Percentiles rank a stretch among this genome's conserved stretches.
Conservation (phyloP, 1,140 invertebrate species). For the Apis cerana region DNA sequence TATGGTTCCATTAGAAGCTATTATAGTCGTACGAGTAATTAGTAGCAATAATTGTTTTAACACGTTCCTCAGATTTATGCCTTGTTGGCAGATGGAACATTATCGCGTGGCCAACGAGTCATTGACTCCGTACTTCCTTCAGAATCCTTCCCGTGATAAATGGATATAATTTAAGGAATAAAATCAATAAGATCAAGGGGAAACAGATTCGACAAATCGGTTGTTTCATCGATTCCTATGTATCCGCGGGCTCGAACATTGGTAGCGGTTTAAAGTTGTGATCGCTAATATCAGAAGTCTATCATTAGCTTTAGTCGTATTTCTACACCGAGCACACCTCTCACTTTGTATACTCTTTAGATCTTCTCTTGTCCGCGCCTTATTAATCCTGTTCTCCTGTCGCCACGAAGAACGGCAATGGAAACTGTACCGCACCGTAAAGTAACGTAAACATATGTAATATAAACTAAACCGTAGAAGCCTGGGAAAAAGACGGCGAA, state of each 20-base stretch:
- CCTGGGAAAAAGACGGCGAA: conserved; percentile 60
- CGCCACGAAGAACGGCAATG: conserved; percentile 34
- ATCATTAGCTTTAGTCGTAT: conserved; percentile 5
- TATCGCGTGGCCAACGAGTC: not conserved
- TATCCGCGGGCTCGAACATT: too few relatives aligned
- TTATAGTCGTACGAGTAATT: conserved; percentile 48
- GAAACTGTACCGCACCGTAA: conserved; percentile 50
- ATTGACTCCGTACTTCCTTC: not conserved
- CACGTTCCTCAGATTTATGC: conserved; percentile 39
- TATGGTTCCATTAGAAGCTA: conserved; percentile 31
- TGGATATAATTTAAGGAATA: not conserved
- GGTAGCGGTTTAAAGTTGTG: too few relatives aligned
- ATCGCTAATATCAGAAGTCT: conserved; percentile 7
- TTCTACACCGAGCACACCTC: not conserved
- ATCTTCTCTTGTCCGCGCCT: conserved; percentile 36
- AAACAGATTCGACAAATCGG: not conserved
- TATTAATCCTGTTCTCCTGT: conserved; percentile 50
- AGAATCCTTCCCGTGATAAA: too few relatives aligned
- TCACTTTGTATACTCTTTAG: conserved; percentile 28
- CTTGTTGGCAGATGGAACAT: not conserved
- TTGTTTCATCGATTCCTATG: not conserved
- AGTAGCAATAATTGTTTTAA: conserved; percentile 48
- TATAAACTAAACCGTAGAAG: conserved; percentile 52
- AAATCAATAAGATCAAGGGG: not conserved
- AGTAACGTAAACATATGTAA: conserved; percentile 69